Conservation (phyloP, 2,113 vertebrate species). For the Notechis scutatus region DNA sequence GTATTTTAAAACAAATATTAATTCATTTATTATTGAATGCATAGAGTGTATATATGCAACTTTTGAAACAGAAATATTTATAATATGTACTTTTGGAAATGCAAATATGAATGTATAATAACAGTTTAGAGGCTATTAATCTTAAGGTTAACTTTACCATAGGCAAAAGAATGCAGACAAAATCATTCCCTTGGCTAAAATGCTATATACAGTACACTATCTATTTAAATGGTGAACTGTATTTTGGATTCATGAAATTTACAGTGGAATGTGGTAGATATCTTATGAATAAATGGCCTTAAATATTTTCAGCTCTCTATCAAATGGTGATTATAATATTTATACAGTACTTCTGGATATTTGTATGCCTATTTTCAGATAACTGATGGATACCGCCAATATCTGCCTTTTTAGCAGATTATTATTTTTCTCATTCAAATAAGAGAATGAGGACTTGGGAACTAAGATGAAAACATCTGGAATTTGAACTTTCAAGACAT, state of each 20-base stretch:
- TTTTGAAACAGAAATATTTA: neutral
- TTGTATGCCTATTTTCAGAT: too few relatives aligned
- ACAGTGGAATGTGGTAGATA: neutral
- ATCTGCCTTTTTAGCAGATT: neutral
- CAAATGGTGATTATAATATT: neutral
- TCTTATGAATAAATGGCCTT: neutral
- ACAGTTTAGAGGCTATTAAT: neutral
- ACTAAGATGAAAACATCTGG: neutral
- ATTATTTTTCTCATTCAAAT: neutral
- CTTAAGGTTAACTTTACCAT: neutral
- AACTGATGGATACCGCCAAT: neutral
- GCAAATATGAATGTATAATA: neutral
- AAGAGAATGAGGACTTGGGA: neutral
- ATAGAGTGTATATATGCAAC: neutral
- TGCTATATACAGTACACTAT: neutral
- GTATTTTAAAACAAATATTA: neutral
- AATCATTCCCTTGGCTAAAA: neutral
- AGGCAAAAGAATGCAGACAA: neutral
- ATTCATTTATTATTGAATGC: neutral
- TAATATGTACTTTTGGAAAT: neutral
- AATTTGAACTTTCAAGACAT: neutral
- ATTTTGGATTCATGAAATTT: neutral
- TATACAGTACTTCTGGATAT: neutral
- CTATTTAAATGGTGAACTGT: neutral
- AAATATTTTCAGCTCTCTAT: neutral